Evolutionary conservation across 2,888 invertebrate species (phyloP).

Genomic region (Colletes collaris): DNA sequence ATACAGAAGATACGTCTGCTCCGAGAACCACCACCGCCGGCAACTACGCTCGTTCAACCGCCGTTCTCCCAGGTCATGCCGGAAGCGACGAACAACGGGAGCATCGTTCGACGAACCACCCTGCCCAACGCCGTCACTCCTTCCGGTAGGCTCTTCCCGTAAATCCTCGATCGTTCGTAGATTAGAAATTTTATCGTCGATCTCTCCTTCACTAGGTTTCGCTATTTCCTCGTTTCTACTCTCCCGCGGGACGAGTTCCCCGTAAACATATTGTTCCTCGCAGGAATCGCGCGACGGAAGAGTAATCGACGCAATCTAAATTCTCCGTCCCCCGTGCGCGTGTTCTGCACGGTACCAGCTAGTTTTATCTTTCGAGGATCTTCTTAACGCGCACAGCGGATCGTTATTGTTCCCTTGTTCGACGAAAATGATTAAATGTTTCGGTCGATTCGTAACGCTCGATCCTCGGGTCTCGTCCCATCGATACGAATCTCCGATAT

Average conservation of each 20-base stretch:
- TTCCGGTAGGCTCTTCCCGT: slow-evolving; percentile 63
- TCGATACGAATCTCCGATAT: neutral
- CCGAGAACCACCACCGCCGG: slow-evolving; percentile 80
- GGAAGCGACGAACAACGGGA: slow-evolving; percentile 74
- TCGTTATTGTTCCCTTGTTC: too few species aligned
- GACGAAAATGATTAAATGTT: too few species aligned
- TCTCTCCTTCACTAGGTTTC: too few species aligned
- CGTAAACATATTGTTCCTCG: slow-evolving; percentile 49
- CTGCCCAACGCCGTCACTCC: slow-evolving; percentile 70
- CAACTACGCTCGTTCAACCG: slow-evolving; percentile 76
- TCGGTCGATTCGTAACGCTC: too few species aligned
- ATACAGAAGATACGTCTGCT: slow-evolving; percentile 94
- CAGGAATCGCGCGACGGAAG: slow-evolving; percentile 25
- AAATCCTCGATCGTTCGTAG: too few species aligned
- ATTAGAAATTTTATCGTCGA: too few species aligned
- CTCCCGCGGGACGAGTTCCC: neutral
- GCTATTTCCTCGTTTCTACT: too few species aligned
- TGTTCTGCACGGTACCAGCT: too few species aligned
- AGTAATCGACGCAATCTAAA: slow-evolving; percentile 39
- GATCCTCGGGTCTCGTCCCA: too few species aligned
- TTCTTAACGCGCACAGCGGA: too few species aligned
- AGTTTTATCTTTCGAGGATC: too few species aligned
- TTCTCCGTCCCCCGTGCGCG: neutral
- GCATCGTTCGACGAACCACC: slow-evolving; percentile 73
- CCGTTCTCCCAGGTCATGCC: slow-evolving; percentile 75